Evolutionary conservation across 2,888 invertebrate genomes (phyloP).

Genomic region (Timandra comae): DNA sequence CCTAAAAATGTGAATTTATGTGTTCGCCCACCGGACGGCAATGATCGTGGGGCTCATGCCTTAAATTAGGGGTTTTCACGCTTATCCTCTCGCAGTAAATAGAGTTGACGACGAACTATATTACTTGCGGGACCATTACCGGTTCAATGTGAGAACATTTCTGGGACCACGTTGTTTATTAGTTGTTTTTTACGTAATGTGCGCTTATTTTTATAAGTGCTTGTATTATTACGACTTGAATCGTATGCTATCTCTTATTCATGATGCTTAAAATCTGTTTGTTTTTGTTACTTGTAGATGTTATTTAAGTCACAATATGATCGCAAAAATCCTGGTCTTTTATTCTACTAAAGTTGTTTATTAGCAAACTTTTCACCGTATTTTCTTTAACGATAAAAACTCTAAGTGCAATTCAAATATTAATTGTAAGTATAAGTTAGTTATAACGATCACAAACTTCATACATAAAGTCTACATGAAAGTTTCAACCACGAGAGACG

Average conservation of each 20-base stretch:
- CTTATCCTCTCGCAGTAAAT: slow-evolving; percentile 67
- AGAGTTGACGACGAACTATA: slow-evolving; percentile 58
- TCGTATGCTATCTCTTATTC: slow-evolving; percentile 24
- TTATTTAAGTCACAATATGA: too few relatives aligned
- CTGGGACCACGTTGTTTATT: slow-evolving; percentile 46
- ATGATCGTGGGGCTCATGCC: slow-evolving; percentile 69
- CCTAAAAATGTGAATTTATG: slow-evolving; percentile 74
- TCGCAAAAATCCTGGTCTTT: too few relatives aligned
- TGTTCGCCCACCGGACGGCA: slow-evolving; percentile 57
- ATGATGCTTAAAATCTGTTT: too few relatives aligned
- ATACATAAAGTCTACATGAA: slow-evolving; percentile 25
- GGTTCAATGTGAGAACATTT: slow-evolving; percentile 33
- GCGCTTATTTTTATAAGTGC: slow-evolving; percentile 23
- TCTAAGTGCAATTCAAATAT: slow-evolving; percentile 8
- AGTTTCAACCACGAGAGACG: slow-evolving; percentile 30
- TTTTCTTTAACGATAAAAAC: too few relatives aligned
- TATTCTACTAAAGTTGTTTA: too few relatives aligned
- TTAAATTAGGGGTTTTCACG: slow-evolving; percentile 73
- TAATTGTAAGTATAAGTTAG: slow-evolving; percentile 15
- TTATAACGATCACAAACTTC: slow-evolving; percentile 15
- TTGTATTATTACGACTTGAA: slow-evolving; percentile 22
- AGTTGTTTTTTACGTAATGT: slow-evolving; percentile 41
- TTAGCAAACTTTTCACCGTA: too few relatives aligned
- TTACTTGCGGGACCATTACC: slow-evolving; percentile 47
- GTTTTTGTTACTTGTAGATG: too few relatives aligned